Base-by-base conservation (phyloP, 2,113 vertebrate species). In the Oryzias javanicus region DNA sequence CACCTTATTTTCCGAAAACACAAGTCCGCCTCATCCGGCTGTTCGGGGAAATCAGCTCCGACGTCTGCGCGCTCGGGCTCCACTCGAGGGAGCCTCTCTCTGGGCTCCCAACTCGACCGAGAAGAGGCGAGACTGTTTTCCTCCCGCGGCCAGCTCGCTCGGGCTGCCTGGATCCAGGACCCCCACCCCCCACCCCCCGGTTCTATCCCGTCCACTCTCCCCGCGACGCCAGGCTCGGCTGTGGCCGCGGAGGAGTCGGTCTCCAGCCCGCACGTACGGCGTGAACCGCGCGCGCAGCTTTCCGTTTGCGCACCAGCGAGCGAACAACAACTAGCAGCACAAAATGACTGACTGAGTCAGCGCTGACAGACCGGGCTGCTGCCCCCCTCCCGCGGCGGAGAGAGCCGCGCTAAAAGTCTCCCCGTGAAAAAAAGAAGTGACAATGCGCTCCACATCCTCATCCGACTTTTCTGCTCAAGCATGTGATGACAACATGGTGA, bases 401-500 rank as follows among this genome's bases (percentile, higher is more conserved):
- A 50, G 76, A 71, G 24, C 42, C 60, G 22, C 25, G 1, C 14
- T 20, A 49, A 62, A 81, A 74, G 62, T 81, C 57, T 49, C 44
- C 56, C 18, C 54, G 44, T 35, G 10, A 35, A n/a, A 14, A 48
- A 22, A 25, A 7, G 3, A 29, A 64, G 55, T 55, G 44, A 56
- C 52, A 44, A 41, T 44, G 48, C 42, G 60, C 74, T 88, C 80
- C 56, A 83, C 69, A 78, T 82, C 79, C 80, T 80, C 78, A 77
- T 79, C 84, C 79, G 45, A 79, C 80, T 79, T 83, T 73, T 54
- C 72, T 29, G 87, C 71, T 22, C 75, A 13, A 71, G 73, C 87
- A 85, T 85, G 82, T 88, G 84, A 88, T 80, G 79, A 66, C 79
- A 80, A 74, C 85, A 76, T 80, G 82, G 86, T 70, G 84, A 73